These are phyloP conservation scores for Tethea ocularis DNA, from an alignment of 2,888 invertebrate species.

Conservation along the genomic window DNA sequence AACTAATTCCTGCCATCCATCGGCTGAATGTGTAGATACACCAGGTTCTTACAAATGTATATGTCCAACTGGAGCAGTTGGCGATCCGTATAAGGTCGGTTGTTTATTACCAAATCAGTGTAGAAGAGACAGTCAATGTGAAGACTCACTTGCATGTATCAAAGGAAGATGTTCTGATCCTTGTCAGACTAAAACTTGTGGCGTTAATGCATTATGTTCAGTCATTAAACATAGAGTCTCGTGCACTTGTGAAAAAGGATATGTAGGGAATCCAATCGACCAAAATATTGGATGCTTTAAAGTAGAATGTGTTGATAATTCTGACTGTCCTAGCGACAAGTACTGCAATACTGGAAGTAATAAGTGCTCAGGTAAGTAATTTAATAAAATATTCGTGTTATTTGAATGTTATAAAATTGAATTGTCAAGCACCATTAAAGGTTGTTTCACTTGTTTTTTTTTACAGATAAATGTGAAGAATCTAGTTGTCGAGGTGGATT, in stretches of 20 bases:
- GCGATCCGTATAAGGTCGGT: conserved; percentile 87
- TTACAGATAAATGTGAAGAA: conserved; percentile 91
- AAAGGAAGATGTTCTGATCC: conserved; percentile 92
- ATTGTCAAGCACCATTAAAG: neutral
- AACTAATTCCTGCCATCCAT: conserved; percentile 90
- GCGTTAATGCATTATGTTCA: conserved; percentile 89
- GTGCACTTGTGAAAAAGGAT: conserved; percentile 91
- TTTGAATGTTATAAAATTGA: conserved; percentile 11
- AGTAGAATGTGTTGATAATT: conserved; percentile 92
- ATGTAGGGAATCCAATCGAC: conserved; percentile 92
- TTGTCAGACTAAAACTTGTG: conserved; percentile 89
- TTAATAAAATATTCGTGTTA: neutral
- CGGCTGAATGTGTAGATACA: conserved; percentile 90
- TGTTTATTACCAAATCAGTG: conserved; percentile 92
- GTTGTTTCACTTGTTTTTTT: conserved; percentile 22
- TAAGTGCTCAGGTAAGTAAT: conserved; percentile 87
- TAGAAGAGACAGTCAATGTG: conserved; percentile 88
- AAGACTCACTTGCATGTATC: conserved; percentile 89
- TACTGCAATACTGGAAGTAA: conserved; percentile 89
- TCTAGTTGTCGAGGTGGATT: conserved; percentile 91
- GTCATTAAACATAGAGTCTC: conserved; percentile 88
- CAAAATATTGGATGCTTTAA: conserved; percentile 92
- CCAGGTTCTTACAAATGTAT: conserved; percentile 91
- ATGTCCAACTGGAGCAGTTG: conserved; percentile 91
- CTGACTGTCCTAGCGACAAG: conserved; percentile 90